Evolutionary conservation across 2,888 invertebrate genomes (phyloP).

Genomic region (Liopterus haemorrhoidalis): DNA sequence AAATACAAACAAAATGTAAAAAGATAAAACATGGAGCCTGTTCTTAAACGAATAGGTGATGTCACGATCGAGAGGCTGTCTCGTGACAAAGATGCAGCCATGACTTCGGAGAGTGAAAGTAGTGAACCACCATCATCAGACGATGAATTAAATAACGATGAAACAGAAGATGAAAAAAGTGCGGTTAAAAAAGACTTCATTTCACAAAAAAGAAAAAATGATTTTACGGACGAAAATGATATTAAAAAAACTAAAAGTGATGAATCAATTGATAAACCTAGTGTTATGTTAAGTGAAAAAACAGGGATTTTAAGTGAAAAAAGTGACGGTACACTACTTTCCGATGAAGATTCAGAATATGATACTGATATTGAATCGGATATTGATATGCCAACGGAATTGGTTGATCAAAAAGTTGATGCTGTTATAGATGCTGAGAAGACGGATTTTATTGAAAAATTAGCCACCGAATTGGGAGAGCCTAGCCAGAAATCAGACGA

Average conservation of each 20-base stretch:
- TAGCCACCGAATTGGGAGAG: slow-evolving; percentile 16
- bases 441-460: slow-evolving; percentile 25
- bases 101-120: slow-evolving; percentile 12
- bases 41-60: slow-evolving; percentile 54
- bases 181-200: neutral
- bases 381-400: slow-evolving; percentile 43
- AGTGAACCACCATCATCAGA: slow-evolving; percentile 11
- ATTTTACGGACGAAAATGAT: slow-evolving; percentile 14
- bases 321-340: no score
- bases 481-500: slow-evolving; percentile 27
- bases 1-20: no score
- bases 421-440: slow-evolving; percentile 39
- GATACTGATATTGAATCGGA: slow-evolving; percentile 22
- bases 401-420: slow-evolving; percentile 41
- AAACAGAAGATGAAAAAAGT: neutral
- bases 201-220: slow-evolving; percentile 4
- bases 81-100: slow-evolving; percentile 1
- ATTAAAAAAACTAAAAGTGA: slow-evolving; percentile 6
- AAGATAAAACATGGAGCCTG: slow-evolving; percentile 51
- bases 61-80: slow-evolving; percentile 52
- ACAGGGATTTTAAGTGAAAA: no score
- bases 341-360: slow-evolving; percentile 20
- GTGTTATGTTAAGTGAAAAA: no score
- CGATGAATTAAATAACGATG: slow-evolving; percentile 9
- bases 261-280: neutral